Evolutionary conservation across 2,797 vertebrate species (phyloP).

Genomic region (Podarcis siculus): DNA sequence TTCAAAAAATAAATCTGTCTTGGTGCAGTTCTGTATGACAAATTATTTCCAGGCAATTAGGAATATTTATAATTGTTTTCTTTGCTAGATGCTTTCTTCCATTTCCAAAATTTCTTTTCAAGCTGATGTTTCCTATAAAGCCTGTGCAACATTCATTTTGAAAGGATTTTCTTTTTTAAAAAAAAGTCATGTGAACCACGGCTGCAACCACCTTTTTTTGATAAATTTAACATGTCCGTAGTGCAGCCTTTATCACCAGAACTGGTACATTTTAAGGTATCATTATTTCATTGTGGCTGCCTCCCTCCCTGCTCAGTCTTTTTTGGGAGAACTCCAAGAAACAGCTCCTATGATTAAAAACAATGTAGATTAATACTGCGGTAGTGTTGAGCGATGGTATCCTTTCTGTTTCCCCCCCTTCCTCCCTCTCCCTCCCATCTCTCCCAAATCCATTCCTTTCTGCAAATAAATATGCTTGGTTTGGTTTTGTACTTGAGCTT

Average conservation of each 20-base stretch:
- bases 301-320: background rate
- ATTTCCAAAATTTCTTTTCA: constrained; percentile 69
- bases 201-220: constrained; percentile 53
- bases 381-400: constrained; percentile 35
- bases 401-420: constrained; percentile 8
- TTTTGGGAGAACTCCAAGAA: constrained; percentile 63
- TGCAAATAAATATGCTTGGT: constrained; percentile 58
- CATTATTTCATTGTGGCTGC: constrained; percentile 52
- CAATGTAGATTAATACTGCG: constrained; percentile 57
- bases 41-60: constrained; percentile 79
- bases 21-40: constrained; percentile 67
- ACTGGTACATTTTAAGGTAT: constrained; percentile 52
- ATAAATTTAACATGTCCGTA: constrained; percentile 64
- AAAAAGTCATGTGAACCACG: constrained; percentile 47
- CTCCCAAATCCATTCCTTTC: constrained; percentile 39
- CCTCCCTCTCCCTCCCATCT: constrained; percentile 8
- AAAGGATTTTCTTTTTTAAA: constrained; percentile 62
- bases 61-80: constrained; percentile 76
- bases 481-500: constrained; percentile 40
- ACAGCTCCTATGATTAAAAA: constrained; percentile 57
- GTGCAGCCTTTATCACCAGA: constrained; percentile 54
- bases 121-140: constrained; percentile 70
- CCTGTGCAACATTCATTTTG: constrained; percentile 59
- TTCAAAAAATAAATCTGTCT: constrained; percentile 48
- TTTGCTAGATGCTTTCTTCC: constrained; percentile 69